These are phyloP conservation scores for Thripadectes ignobilis DNA, from an alignment of 2,797 vertebrate species.

Conservation along the genomic window DNA sequence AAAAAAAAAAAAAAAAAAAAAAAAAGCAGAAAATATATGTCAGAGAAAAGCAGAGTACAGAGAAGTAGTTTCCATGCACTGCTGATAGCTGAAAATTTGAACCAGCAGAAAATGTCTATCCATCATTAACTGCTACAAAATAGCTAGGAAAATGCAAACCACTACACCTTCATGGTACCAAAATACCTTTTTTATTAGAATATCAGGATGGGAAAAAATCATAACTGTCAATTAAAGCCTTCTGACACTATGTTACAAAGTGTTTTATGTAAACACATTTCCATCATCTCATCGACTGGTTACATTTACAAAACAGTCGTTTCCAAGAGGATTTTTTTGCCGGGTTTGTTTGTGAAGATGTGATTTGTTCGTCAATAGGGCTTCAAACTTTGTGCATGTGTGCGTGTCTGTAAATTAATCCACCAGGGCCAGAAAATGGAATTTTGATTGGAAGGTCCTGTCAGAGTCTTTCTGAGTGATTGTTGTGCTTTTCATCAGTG, in stretches of 20 bases:
- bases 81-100: background rate
- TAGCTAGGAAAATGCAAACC: background rate
- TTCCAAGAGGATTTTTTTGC: background rate
- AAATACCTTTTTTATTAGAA: background rate
- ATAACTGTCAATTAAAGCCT: background rate
- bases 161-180: background rate
- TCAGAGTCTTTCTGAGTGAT: conserved; percentile 66
- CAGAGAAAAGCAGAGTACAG: background rate
- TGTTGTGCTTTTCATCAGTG: conserved; percentile 43
- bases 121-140: background rate
- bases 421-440: conserved; percentile 9
- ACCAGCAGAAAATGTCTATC: background rate
- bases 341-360: conserved; percentile 25
- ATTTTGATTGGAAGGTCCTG: conserved; percentile 58
- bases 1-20: background rate
- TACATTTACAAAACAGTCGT: background rate
- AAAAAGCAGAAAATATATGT: background rate
- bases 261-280: background rate
- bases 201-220: background rate
- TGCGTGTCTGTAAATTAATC: conserved; percentile 2
- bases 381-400: background rate
- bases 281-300: background rate
- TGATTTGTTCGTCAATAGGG: background rate
- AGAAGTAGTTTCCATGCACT: background rate
- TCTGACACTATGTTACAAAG: background rate